phyloP scores from a whole-genome alignment of 2,113 vertebrate genomes.

The Chascanopsetta lugubris region DNA sequence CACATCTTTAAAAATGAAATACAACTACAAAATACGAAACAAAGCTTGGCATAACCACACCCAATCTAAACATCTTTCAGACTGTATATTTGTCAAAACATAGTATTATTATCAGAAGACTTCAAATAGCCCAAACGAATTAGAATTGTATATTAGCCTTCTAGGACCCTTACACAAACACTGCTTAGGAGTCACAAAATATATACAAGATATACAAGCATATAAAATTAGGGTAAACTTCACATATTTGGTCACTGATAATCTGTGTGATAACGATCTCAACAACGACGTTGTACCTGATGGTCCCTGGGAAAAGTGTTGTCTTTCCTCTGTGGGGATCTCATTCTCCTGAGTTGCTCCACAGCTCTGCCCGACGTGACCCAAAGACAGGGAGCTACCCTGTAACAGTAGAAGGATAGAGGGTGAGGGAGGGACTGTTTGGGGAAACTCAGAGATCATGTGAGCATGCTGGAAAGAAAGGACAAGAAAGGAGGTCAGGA shows the following conservation, averaged over 20 bases:
- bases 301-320: constrained; percentile 43
- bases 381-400: constrained; percentile 66
- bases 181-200: too few relatives aligned
- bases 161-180: too few relatives aligned
- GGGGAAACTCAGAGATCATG: constrained; percentile 25
- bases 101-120: too few relatives aligned
- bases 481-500: not conserved
- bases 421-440: constrained; percentile 11
- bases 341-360: constrained; percentile 48
- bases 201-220: not conserved
- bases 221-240: not conserved
- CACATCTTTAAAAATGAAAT: too few relatives aligned
- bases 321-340: constrained; percentile 47
- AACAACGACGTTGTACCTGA: constrained; percentile 69
- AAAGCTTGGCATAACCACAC: too few relatives aligned
- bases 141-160: too few relatives aligned
- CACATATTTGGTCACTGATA: not conserved
- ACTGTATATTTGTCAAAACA: too few relatives aligned
- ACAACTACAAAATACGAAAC: too few relatives aligned
- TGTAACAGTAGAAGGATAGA: constrained; percentile 51
- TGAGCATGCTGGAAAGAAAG: constrained; percentile 16
- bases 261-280: not conserved
- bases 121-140: too few relatives aligned
- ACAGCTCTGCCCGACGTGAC: constrained; percentile 67
- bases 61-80: too few relatives aligned